A percentile compares a stretch with the other conserved stretches of the same genome.
phyloP scores from a whole-genome alignment of 2,888 invertebrate species.

The Drosophila sordidapex region DNA sequence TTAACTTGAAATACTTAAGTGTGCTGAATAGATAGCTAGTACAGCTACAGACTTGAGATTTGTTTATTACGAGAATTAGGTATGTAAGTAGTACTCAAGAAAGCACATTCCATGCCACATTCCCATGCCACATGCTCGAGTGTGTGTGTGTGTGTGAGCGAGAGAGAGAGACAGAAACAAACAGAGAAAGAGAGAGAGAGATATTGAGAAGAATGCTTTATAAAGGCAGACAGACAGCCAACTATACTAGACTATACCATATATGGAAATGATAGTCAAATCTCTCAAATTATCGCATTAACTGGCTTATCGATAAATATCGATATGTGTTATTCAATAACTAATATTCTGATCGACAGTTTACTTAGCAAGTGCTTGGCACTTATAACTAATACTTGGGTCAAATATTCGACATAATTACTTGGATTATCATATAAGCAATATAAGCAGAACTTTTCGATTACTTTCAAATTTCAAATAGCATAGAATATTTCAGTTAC shows the following conservation, averaged over 20 bases:
- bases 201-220: not conserved
- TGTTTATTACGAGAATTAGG: slow-evolving; percentile 1
- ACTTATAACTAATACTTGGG: not conserved
- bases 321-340: not conserved
- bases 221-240: not conserved
- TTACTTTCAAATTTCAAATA: not conserved
- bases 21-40: slow-evolving; percentile 7
- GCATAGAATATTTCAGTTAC: not conserved
- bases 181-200: not conserved
- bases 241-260: not conserved
- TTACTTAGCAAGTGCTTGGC: not conserved
- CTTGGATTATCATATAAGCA: not conserved
- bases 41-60: not conserved
- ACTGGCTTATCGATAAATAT: not conserved
- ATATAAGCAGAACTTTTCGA: not conserved
- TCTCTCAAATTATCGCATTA: not conserved
- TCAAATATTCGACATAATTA: not conserved
- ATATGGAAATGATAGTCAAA: not conserved
- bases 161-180: not conserved
- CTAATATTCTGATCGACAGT: not conserved
- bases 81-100: not conserved
- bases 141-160: not conserved
- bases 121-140: slow-evolving; percentile 1
- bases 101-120: slow-evolving; percentile 5
- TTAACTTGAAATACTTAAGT: slow-evolving; percentile 1